These are phyloP conservation scores for Drepanosiphum platanoidis DNA, from an alignment of 2,888 invertebrate species.

Conservation along the genomic window DNA sequence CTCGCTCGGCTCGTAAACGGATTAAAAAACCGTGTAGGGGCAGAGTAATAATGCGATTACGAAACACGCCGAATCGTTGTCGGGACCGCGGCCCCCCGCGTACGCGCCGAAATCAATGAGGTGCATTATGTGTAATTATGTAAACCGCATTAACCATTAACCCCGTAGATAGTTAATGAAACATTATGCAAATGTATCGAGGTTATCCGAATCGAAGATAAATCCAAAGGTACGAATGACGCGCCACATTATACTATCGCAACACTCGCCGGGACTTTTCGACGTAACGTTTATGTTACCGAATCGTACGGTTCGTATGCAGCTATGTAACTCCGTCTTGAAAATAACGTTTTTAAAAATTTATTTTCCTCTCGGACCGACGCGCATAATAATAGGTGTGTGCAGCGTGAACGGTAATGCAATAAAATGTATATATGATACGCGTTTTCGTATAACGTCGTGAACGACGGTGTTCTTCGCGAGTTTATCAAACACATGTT, in stretches of 20 bases:
- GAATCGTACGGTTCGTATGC: too few relatives aligned
- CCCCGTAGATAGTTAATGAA: not conserved
- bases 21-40: not conserved
- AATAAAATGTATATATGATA: too few relatives aligned
- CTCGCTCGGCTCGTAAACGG: not conserved
- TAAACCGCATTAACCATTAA: not conserved
- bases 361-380: too few relatives aligned
- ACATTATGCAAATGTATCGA: conserved; percentile 2
- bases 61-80: not conserved
- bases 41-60: not conserved
- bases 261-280: too few relatives aligned
- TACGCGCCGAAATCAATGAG: not conserved
- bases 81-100: not conserved
- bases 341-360: not conserved
- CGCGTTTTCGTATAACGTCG: too few relatives aligned
- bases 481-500: too few relatives aligned
- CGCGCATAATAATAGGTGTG: too few relatives aligned
- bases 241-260: too few relatives aligned
- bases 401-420: too few relatives aligned
- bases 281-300: too few relatives aligned
- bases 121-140: not conserved
- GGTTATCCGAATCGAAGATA: not conserved
- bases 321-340: too few relatives aligned
- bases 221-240: not conserved
- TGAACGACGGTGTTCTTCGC: too few relatives aligned